Evolutionary conservation across 2,888 invertebrate genomes (phyloP), one percentile per base, ranked within the genome.

Genomic region (Spilarctia lutea): DNA sequence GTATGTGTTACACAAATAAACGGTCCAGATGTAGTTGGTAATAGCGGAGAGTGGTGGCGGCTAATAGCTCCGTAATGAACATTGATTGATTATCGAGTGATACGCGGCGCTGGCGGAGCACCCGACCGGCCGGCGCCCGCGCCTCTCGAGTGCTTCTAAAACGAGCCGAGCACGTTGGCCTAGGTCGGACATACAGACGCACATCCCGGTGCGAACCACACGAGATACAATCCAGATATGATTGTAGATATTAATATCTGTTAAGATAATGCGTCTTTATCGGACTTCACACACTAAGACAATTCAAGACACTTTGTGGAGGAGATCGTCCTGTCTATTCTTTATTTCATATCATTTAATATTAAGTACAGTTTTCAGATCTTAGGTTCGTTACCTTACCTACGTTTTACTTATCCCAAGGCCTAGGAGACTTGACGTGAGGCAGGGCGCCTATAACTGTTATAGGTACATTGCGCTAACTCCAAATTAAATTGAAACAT

Each of bases 1-100:
- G 45, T 45, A 70, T 63, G 60, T 73, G 82, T 73, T 71, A 76
- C 79, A 81, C 80, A 76, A 80, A 83, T 84, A 83, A 78, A 74
- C 33, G 68, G 20, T 48, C 71, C 78, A 78, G 78, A 78, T 75
- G 78, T 73, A 42, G 60, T 45, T 45, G 18, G 73, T 69, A 65
- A 66, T 75, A 63, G 77, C 42, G 72, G 33, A 39, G 63, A 35
- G 77, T 63, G 35, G 65, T 27, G 68, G 74, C 68, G 75, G 72
- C 77, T 81, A 81, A 83, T 78, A 83, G 80, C 79, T 70, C 77
- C 81, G 85, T 85, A 88, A 88, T 89, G 87, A 88, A 89, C 89
- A 88, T 86, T 91, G 92, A 92, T 91, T 91, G 93, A 93, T 91
- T 90, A 91, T 93, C 90, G 89, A 88, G 86, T 88, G 91, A 87